These are phyloP conservation scores for Samia ricini DNA, from an alignment of 1,140 invertebrate species.

Conservation along the genomic window DNA sequence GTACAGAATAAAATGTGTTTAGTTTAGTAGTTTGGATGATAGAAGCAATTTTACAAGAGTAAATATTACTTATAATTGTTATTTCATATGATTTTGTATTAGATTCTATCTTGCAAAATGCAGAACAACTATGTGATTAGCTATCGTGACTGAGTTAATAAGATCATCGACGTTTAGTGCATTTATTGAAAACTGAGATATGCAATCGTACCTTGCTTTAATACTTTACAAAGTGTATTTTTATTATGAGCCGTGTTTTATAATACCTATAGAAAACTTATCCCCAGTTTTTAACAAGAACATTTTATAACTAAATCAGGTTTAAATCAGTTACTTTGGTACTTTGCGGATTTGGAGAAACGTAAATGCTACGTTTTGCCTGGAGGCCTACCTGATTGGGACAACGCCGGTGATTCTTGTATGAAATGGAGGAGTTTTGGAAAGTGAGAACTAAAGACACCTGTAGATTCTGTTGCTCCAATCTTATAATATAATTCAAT, in stretches of 20 bases:
- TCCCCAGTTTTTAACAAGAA: background rate
- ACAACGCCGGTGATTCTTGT: conserved; percentile 89
- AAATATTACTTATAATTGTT: background rate
- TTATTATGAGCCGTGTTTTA: no score
- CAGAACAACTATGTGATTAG: no score
- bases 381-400: conserved; percentile 84
- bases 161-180: no score
- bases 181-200: no score
- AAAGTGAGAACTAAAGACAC: conserved; percentile 79
- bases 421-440: conserved; percentile 91
- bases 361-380: conserved; percentile 86
- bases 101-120: no score
- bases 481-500: background rate
- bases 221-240: no score
- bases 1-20: no score
- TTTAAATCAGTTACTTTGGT: conserved; percentile 96
- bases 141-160: no score
- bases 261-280: no score
- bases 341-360: conserved; percentile 93
- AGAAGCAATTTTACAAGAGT: background rate
- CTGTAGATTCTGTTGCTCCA: background rate
- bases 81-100: background rate
- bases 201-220: no score
- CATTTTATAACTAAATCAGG: conserved; percentile 61
- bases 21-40: no score